Base-by-base conservation (phyloP, 2,888 invertebrate species). In the Dynastes maya region DNA sequence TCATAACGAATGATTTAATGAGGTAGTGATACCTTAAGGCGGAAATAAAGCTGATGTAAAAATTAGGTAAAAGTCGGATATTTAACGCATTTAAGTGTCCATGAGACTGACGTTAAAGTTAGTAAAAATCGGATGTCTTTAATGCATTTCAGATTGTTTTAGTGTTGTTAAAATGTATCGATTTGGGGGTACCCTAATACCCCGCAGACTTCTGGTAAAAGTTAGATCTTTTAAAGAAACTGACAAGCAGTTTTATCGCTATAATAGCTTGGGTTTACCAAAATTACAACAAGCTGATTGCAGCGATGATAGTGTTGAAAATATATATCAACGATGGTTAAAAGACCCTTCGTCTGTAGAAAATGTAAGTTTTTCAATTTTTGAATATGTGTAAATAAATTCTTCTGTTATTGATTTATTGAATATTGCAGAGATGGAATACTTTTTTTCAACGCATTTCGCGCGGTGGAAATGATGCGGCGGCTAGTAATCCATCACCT, bases 401-500 rank as follows among this genome's bases (percentile, higher is more conserved):
- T 45, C 45, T 2, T 6, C 45, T 11, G 8, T 45, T 29, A 37
- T 22, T 40, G 40, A 58, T n/a, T 13, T 0, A 61, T 40, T 13
- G 16, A 45, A 37, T 55, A 51, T 37, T 9, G 4, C 65, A 76
- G 76, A 51, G 27, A 1, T 76, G 76, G 76, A 63, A 37, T 53
- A 49, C 53, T 3, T 76, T 65, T 5, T 76, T 76, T 40, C 76
- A 53, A 65, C 65, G 65, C 65, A 37, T 67, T 22, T 65, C 76
- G 22, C 65, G 29, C 27, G 29, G 2, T 32, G 11, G 49, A 68
- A 27, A 16, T 45, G 51, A 68, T 5, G 3, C 9, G 2, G 45
- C 22, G 16, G 16, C 13, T 22, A 11, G 16, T 61, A 40, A 9
- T 49, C 13, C 32, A 65, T 40, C 65, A 8, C 40, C 37, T 13